Percentiles rank a stretch among this genome's conserved stretches.
These are phyloP conservation scores for Cataglyphis albicans DNA, from an alignment of 2,888 invertebrate species.

Conservation along the genomic window DNA sequence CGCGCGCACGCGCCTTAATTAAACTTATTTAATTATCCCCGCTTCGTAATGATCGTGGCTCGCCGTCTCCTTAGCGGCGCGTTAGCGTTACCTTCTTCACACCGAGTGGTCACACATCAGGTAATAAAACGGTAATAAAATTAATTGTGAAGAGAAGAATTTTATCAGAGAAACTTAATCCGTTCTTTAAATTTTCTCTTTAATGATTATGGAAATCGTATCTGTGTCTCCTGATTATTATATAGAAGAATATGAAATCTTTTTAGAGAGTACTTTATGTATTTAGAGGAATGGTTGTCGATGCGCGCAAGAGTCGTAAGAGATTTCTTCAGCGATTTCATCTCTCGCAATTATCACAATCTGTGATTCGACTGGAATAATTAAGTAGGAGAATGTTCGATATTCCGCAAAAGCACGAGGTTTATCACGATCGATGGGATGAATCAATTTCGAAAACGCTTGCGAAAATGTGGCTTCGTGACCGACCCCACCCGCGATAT, in stretches of 20 bases:
- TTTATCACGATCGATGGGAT: conserved; percentile 67
- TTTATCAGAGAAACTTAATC: not conserved
- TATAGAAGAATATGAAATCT: not conserved
- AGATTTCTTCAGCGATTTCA: conserved; percentile 31
- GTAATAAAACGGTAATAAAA: conserved; percentile 1
- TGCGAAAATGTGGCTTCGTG: conserved; percentile 79
- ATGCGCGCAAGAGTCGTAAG: conserved; percentile 12
- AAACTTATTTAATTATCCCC: conserved; percentile 74
- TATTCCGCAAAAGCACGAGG: conserved; percentile 3
- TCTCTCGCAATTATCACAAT: conserved; percentile 40
- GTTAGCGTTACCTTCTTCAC: conserved; percentile 44
- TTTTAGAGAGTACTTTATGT: not conserved
- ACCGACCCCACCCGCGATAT: conserved; percentile 82
- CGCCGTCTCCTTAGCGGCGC: conserved; percentile 56
- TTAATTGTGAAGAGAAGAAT: conserved; percentile 5
- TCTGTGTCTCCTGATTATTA: not conserved
- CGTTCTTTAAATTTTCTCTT: not conserved
- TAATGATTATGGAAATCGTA: not conserved
- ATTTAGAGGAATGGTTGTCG: not conserved
- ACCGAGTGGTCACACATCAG: not conserved
- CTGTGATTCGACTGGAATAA: conserved; percentile 45
- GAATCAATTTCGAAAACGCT: conserved; percentile 74
- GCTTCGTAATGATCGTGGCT: conserved; percentile 61
- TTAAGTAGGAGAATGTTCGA: conserved; percentile 47
- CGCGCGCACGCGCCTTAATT: conserved; percentile 69